Conservation (phyloP, 2,888 invertebrate genomes). For the Oscheius sp. region DNA sequence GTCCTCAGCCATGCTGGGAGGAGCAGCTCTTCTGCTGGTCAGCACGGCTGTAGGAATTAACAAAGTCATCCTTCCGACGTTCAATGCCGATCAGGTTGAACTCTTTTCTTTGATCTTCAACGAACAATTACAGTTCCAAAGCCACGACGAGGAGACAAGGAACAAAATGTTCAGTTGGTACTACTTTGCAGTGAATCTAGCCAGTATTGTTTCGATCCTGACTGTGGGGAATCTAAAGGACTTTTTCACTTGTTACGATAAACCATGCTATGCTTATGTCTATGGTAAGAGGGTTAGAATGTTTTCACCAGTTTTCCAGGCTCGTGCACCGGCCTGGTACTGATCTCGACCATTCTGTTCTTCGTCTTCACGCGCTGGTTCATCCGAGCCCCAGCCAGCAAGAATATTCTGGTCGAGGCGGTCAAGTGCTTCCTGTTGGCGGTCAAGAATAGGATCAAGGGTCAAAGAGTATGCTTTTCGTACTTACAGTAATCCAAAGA, state of each 20-base stretch:
- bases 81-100: slow-evolving; percentile 19
- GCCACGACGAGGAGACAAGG: slow-evolving; percentile 3
- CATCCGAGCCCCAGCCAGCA: background rate
- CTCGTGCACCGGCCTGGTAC: background rate
- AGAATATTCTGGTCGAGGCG: slow-evolving; percentile 10
- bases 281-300: background rate
- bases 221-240: slow-evolving; percentile 4
- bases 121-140: background rate
- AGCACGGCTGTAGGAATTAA: slow-evolving; percentile 19
- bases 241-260: background rate
- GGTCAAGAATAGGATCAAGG: background rate
- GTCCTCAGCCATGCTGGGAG: background rate
- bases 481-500: too few relatives aligned
- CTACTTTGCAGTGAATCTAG: slow-evolving; percentile 14
- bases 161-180: slow-evolving; percentile 21
- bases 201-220: background rate
- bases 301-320: background rate
- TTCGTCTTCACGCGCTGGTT: slow-evolving; percentile 5
- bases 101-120: background rate
- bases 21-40: background rate
- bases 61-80: slow-evolving; percentile 20
- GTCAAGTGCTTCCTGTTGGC: slow-evolving; percentile 5
- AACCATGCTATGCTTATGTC: background rate
- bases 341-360: slow-evolving; percentile 2
- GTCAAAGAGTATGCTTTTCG: background rate